A percentile compares a stretch with the other conserved stretches of the same genome.
These are phyloP conservation scores for Hydrolagus colliei DNA, from an alignment of 2,797 vertebrate genomes.

Conservation along the genomic window DNA sequence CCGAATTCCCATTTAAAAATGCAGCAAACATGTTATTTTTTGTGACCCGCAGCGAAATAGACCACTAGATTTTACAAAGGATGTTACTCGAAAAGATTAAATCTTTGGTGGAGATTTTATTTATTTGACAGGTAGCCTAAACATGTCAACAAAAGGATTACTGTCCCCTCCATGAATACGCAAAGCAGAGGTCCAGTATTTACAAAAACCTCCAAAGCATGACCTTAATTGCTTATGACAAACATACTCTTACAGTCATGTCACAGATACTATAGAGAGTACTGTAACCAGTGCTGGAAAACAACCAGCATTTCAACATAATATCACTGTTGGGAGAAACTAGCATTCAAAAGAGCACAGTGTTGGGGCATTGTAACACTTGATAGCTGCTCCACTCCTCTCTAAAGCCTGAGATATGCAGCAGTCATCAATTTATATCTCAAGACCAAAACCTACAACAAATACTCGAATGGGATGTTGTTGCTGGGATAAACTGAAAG, in stretches of 20 bases:
- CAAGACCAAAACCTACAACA: neutral
- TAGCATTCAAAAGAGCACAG: neutral
- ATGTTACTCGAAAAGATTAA: too few relatives aligned
- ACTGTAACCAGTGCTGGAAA: constrained; percentile 1
- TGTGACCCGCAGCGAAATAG: too few relatives aligned
- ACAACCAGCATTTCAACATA: constrained; percentile 7
- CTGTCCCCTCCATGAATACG: constrained; percentile 11
- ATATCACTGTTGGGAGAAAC: neutral
- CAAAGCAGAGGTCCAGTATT: constrained; percentile 5
- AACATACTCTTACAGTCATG: neutral
- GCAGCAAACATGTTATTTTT: too few relatives aligned
- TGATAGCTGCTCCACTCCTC: neutral
- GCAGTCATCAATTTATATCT: neutral
- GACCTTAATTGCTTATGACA: constrained; percentile 22
- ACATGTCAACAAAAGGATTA: constrained; percentile 20
- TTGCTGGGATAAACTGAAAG: constrained; percentile 14
- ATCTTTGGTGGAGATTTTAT: neutral
- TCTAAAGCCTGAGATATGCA: neutral
- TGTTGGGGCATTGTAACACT: neutral
- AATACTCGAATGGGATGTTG: neutral
- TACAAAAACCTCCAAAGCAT: neutral
- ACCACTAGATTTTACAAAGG: too few relatives aligned
- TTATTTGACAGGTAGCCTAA: neutral
- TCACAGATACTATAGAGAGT: neutral
- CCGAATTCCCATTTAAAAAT: too few relatives aligned